phyloP scores from a whole-genome alignment of 2,888 invertebrate genomes.

The Drosophila peninsularis region DNA sequence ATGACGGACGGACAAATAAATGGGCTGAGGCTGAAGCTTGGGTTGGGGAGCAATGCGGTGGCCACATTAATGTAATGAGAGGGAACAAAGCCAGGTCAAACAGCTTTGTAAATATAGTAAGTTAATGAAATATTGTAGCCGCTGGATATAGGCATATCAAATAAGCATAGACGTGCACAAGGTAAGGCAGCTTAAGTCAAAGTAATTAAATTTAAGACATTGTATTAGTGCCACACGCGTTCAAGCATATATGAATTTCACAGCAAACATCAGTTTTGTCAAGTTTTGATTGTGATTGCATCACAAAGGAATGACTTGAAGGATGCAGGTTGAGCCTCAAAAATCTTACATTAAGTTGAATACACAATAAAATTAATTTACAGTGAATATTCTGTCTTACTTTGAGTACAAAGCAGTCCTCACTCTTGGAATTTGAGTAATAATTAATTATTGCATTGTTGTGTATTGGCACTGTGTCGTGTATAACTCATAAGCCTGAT shows the following conservation, averaged over 20 bases:
- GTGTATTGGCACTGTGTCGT: too few relatives aligned
- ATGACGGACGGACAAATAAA: conserved; percentile 19
- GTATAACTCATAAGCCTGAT: too few relatives aligned
- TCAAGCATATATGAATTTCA: too few relatives aligned
- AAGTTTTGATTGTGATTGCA: too few relatives aligned
- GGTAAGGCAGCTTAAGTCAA: not conserved
- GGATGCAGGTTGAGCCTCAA: not conserved
- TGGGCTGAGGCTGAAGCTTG: too few relatives aligned
- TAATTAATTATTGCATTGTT: too few relatives aligned
- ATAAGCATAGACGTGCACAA: not conserved
- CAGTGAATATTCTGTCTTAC: not conserved
- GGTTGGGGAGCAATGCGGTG: not conserved
- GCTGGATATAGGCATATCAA: not conserved
- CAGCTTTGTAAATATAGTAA: not conserved
- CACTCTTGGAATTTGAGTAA: too few relatives aligned
- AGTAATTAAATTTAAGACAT: not conserved
- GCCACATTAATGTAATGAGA: conserved; percentile 21
- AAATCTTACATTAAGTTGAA: not conserved
- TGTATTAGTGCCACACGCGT: not conserved
- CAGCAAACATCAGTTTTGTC: not conserved
- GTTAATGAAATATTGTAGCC: not conserved
- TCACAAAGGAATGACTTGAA: not conserved
- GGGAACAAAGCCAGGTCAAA: not conserved
- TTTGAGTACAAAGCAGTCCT: too few relatives aligned
- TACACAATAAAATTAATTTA: not conserved